Evolutionary conservation across 2,888 invertebrate species (phyloP), one percentile per base, ranked within the genome.

Genomic region (Diploptera punctata): DNA sequence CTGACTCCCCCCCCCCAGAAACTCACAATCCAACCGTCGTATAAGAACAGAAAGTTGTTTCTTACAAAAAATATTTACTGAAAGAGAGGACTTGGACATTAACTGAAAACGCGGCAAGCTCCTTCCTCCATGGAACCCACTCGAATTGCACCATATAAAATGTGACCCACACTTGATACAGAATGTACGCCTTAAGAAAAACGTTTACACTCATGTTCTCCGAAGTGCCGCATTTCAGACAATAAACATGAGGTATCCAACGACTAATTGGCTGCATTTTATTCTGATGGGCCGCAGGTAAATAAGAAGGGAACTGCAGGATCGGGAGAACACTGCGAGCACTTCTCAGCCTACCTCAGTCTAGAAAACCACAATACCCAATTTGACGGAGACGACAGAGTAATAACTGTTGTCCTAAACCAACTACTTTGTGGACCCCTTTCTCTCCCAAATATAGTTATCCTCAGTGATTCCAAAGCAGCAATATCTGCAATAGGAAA

Each of bases 401-500:
- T 5, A 7, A 49, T 18, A 49, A 13, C 49, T n/a, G 5, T 49
- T 49, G 18, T 5, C 49, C 5, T 13, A n/a, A 49, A 49, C 13
- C 49, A 49, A 49, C 49, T 49, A 5, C 7, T n/a, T 18, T 49
- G 49, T n/a, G n/a, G 49, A 49, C n/a, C 49, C n/a, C 5, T 13
- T 13, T 49, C 49, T 5, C n/a, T 49, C n/a, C 5, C 18, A n/a
- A 49, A 49, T 49, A 49, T 49, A 5, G n/a, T 49, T n/a, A 49
- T 49, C 49, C 49, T 49, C 5, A 49, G 49, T 49, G 49, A 49
- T n/a, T 49, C 49, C n/a, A 49, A 49, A 18, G 49, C 49, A 49
- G 49, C 49, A 49, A 49, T 49, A 49, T 13, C n/a, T 49, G 49
- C 49, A 49, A n/a, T 49, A 13, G 49, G 10, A 49, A 49, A 49